Base-by-base conservation (phyloP, 1,140 invertebrate species). In the Oryctes rhinoceros region DNA sequence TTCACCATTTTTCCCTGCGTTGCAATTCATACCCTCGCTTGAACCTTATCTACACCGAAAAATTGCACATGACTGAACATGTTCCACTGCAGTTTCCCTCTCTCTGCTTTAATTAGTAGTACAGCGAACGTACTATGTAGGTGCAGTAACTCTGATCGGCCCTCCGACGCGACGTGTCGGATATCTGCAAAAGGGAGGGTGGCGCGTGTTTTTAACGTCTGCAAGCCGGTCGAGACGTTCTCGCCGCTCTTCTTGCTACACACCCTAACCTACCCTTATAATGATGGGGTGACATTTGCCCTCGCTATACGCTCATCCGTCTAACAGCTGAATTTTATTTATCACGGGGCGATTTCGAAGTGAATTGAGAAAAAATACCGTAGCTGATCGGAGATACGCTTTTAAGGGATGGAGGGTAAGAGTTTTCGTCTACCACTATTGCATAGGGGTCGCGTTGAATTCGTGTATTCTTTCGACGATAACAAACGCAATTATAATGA, bases 271-370 rank as follows among this genome's bases (percentile, higher is more conserved):
- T 71, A 71, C 35, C 65, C 65, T 71, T 30, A 37, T 71, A 71
- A 71, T 71, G 65, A 71, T 24, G 65, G 65, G 65, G 20, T 71
- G 24, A 71, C 65, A 71, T 71, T 71, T 71, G 65, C 65, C 65
- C 65, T 71, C 18, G 20, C 20, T 24, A 24, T 37, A 71, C 24
- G 15, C 20, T 18, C 53, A 18, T 62, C 53, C 53, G 15, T 6
- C 53, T 20, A 62, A 62, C 65, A 71, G 65, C 65, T 71, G 65
- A 10, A 24, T 71, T 71, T 71, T 15, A 71, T 71, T 71, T 71
- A 71, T 71, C 35, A 71, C n/a, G 65, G 37, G 24, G 11, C 65
- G 24, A 71, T 35, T 71, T 37, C 18, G 65, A 71, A 10, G 15
- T 37, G 65, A 7, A 59, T 6, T 18, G 24, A 10, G 20, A 30